Percentiles rank a stretch among this genome's conserved stretches.
Evolutionary conservation across 1,140 invertebrate genomes (phyloP).

Genomic region (Ganaspis sp.): DNA sequence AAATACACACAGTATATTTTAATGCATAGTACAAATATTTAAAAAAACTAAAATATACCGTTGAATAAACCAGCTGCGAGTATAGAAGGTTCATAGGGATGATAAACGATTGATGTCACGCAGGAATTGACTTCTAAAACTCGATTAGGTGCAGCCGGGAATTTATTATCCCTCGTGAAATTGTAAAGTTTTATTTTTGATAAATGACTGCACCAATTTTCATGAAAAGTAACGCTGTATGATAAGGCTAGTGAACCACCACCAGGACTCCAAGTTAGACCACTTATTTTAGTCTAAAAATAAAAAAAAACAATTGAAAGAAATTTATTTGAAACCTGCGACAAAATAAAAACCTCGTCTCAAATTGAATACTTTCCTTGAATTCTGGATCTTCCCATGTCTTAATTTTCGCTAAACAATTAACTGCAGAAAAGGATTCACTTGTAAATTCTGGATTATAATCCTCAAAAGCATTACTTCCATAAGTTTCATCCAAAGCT

Average conservation of each 20-base stretch:
- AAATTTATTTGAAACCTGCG: conserved; percentile 13
- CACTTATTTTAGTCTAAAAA: conserved; percentile 70
- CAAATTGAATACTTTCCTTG: conserved; percentile 55
- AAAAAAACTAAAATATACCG: no score
- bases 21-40: no score
- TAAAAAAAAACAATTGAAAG: conserved; percentile 7
- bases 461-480: conserved; percentile 68
- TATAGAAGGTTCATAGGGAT: conserved; percentile 72
- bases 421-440: conserved; percentile 52
- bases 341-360: no score
- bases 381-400: conserved; percentile 55
- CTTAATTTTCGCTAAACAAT: conserved; percentile 64
- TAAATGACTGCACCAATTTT: conserved; percentile 72
- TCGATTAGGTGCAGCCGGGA: conserved; percentile 60
- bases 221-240: conserved; percentile 64
- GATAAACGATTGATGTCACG: conserved; percentile 68
- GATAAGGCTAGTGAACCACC: conserved; percentile 70
- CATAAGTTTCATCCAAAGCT: conserved; percentile 71
- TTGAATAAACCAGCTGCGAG: conserved; percentile 72
- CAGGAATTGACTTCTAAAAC: conserved; percentile 69
- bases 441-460: conserved; percentile 60
- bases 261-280: conserved; percentile 70
- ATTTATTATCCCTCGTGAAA: conserved; percentile 64
- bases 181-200: conserved; percentile 71
- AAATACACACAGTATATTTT: no score